Evolutionary conservation across 2,113 vertebrate species (phyloP).

Genomic region (Pyrgilauda ruficollis): DNA sequence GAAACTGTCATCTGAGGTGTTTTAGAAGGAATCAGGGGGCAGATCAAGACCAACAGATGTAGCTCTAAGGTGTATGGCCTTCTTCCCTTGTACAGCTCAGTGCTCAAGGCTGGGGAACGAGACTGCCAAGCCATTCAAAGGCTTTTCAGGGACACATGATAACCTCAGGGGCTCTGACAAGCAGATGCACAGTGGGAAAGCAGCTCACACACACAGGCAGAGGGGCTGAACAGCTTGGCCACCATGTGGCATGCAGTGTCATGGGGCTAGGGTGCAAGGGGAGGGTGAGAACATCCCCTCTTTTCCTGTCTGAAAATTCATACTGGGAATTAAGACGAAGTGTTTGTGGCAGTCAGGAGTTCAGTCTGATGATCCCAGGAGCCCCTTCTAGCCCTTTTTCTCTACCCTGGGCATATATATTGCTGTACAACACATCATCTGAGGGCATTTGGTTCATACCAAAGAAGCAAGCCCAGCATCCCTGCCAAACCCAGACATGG

Average conservation of each 20-base stretch:
- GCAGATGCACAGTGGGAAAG: neutral
- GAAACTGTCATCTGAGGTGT: neutral
- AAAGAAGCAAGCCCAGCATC: neutral
- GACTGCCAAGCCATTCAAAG: neutral
- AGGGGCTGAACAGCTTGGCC: neutral
- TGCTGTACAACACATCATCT: neutral
- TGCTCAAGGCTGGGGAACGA: neutral
- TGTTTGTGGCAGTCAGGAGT: neutral
- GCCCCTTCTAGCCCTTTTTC: neutral
- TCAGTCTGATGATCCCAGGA: neutral
- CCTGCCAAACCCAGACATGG: rapidly evolving
- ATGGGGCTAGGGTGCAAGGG: neutral
- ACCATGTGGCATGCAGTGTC: rapidly evolving
- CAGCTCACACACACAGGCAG: rapidly evolving
- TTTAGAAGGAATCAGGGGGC: neutral
- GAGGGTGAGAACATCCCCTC: neutral
- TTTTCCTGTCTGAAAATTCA: neutral
- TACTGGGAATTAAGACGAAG: neutral
- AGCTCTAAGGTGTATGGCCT: neutral
- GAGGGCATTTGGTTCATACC: neutral
- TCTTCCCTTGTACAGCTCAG: neutral
- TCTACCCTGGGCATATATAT: neutral
- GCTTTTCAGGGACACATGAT: neutral
- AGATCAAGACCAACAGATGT: neutral
- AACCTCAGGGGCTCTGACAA: neutral